Evolutionary conservation across 2,888 invertebrate genomes (phyloP).

Genomic region (Sisyra terminalis): DNA sequence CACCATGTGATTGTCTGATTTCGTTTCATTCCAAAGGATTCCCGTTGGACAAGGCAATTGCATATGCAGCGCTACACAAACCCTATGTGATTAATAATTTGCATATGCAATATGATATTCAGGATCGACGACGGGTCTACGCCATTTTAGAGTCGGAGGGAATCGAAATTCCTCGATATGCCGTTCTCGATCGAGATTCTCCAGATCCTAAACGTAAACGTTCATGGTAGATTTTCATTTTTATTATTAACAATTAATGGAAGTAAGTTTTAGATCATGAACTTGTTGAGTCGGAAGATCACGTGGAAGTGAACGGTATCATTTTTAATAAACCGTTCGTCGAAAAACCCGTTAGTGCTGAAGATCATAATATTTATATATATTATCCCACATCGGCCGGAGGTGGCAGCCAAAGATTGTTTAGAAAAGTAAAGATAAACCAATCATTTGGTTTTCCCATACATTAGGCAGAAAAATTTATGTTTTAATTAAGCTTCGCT

Average conservation of each 20-base stretch:
- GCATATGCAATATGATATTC: slow-evolving; percentile 95
- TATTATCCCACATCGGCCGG: slow-evolving; percentile 98
- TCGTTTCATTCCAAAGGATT: slow-evolving; percentile 98
- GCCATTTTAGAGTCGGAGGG: slow-evolving; percentile 85
- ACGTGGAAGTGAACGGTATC: slow-evolving; percentile 90
- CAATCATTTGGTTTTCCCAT: background rate
- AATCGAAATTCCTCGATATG: slow-evolving; percentile 95
- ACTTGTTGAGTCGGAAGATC: slow-evolving; percentile 88
- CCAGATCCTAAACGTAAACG: slow-evolving; percentile 73
- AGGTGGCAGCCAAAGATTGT: slow-evolving; percentile 92
- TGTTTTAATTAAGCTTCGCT: too few species aligned
- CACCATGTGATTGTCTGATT: slow-evolving; percentile 91
- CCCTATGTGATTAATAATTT: slow-evolving; percentile 98
- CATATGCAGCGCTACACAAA: slow-evolving; percentile 81
- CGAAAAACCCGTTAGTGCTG: slow-evolving; percentile 97
- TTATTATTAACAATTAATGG: background rate
- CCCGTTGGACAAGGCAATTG: slow-evolving; percentile 93
- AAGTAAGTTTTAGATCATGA: slow-evolving; percentile 52
- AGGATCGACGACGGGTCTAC: slow-evolving; percentile 89
- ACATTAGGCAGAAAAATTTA: background rate
- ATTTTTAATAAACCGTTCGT: slow-evolving; percentile 97
- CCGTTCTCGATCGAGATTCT: slow-evolving; percentile 88
- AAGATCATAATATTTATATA: slow-evolving; percentile 99
- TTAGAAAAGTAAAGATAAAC: slow-evolving; percentile 63
- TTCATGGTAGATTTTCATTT: background rate